phyloP scores from a whole-genome alignment of 2,797 vertebrate genomes.

The Acanthornis magna region DNA sequence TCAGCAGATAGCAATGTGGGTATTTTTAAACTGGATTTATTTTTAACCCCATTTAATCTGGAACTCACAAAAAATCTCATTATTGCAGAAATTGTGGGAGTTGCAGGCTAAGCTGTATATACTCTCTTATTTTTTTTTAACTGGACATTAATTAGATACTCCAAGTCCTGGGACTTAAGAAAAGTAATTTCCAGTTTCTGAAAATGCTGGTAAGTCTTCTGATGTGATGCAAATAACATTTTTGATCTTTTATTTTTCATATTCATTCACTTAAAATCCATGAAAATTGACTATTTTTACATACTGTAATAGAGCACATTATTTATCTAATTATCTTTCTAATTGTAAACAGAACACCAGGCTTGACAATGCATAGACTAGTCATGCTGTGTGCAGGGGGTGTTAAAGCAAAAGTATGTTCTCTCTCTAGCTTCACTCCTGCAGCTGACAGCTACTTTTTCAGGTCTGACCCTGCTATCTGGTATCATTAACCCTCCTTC shows the following conservation, averaged over 20 bases:
- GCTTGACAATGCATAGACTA: not conserved
- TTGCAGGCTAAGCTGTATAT: not conserved
- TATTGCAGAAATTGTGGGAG: not conserved
- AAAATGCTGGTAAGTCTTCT: not conserved
- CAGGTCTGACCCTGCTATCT: conserved; percentile 1
- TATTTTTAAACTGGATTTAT: not conserved
- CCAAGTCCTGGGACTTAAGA: not conserved
- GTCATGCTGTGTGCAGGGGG: not conserved
- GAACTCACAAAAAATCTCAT: not conserved
- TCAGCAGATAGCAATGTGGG: not conserved
- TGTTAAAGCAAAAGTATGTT: conserved; percentile 35
- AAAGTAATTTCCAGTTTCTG: not conserved
- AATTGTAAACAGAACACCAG: not conserved
- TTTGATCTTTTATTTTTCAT: not conserved
- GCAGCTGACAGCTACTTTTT: conserved; percentile 55
- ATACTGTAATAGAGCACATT: not conserved
- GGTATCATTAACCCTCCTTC: conserved; percentile 34
- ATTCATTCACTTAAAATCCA: not conserved
- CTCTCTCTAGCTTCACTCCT: not conserved
- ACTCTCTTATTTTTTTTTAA: not conserved
- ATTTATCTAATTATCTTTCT: not conserved
- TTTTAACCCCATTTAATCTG: not conserved
- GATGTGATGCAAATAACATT: not conserved
- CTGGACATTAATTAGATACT: not conserved
- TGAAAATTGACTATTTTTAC: not conserved